phyloP scores from a whole-genome alignment of 2,888 invertebrate genomes.

The Brachyptera putata region DNA sequence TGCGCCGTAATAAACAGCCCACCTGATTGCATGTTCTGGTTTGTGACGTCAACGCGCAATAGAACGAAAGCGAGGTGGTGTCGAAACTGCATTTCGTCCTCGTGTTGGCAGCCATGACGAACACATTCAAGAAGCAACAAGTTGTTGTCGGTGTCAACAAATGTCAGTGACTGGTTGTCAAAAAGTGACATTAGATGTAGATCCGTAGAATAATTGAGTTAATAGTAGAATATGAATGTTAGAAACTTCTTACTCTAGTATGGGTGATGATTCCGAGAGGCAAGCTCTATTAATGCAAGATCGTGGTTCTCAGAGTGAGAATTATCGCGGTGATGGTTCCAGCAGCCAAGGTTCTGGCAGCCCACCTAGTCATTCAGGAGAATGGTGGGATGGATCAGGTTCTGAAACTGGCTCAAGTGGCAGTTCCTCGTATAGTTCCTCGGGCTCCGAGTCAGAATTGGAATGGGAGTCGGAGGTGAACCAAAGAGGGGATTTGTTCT shows the following conservation, averaged over 20 bases:
- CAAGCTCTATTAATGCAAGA: slow-evolving; percentile 27
- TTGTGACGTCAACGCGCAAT: too few relatives aligned
- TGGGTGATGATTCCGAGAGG: slow-evolving; percentile 30
- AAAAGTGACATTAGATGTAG: too few relatives aligned
- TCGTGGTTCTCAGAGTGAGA: slow-evolving; percentile 27
- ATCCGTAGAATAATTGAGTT: too few relatives aligned
- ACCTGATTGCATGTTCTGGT: not conserved
- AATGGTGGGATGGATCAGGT: slow-evolving; percentile 35
- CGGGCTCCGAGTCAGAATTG: slow-evolving; percentile 45
- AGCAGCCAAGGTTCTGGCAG: slow-evolving; percentile 26
- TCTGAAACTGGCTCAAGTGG: slow-evolving; percentile 32
- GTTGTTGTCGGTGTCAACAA: too few relatives aligned
- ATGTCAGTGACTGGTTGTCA: too few relatives aligned
- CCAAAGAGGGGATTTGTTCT: slow-evolving; percentile 63
- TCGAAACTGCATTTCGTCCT: too few relatives aligned
- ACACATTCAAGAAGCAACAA: too few relatives aligned
- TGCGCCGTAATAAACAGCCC: not conserved
- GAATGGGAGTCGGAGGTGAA: slow-evolving; percentile 65
- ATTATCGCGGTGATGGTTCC: slow-evolving; percentile 28
- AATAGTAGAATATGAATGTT: too few relatives aligned
- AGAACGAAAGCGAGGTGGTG: too few relatives aligned
- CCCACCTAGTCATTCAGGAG: slow-evolving; percentile 30
- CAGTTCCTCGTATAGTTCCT: slow-evolving; percentile 33
- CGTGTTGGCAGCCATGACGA: too few relatives aligned
- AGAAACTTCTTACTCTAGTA: too few relatives aligned